phyloP scores from a whole-genome alignment of 2,113 vertebrate genomes.

The Phodopus roborovskii region DNA sequence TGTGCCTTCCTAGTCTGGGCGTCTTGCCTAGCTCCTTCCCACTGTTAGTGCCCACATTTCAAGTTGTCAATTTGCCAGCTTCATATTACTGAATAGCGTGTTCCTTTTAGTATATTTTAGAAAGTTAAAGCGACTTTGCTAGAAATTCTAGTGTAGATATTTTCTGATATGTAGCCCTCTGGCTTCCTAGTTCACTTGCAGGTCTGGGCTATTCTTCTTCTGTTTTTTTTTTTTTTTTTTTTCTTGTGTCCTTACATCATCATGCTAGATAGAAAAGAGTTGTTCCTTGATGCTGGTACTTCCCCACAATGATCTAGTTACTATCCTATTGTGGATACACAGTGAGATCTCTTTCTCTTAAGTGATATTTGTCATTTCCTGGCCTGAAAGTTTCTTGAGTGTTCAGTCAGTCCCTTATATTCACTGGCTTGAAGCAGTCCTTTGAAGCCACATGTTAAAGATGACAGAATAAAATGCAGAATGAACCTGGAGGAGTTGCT shows the following conservation, averaged over 20 bases:
- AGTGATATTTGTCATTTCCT: not conserved
- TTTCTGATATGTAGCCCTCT: not conserved
- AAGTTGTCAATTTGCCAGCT: slow-evolving; percentile 46
- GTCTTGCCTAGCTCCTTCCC: slow-evolving; percentile 62
- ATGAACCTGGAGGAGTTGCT: not conserved
- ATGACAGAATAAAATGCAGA: not conserved
- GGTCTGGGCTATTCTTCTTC: not conserved
- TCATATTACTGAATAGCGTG: slow-evolving; percentile 34
- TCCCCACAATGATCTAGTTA: not conserved
- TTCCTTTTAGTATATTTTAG: slow-evolving; percentile 48
- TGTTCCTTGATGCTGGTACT: not conserved
- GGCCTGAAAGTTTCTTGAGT: not conserved
- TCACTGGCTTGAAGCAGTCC: not conserved
- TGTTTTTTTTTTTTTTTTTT: not conserved
- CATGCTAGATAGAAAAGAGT: not conserved
- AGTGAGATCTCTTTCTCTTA: not conserved
- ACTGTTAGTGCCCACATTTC: slow-evolving; percentile 52
- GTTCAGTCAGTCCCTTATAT: not conserved
- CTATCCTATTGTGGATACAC: not conserved
- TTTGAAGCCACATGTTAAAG: not conserved
- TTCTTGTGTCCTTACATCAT: not conserved
- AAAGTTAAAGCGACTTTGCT: slow-evolving; percentile 26
- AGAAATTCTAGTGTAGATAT: not conserved
- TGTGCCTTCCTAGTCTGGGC: slow-evolving; percentile 54
- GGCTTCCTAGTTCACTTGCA: not conserved